Evolutionary conservation across 2,113 vertebrate genomes (phyloP), one percentile per base, ranked within the genome.

Genomic region (Lepisosteus osseus): DNA sequence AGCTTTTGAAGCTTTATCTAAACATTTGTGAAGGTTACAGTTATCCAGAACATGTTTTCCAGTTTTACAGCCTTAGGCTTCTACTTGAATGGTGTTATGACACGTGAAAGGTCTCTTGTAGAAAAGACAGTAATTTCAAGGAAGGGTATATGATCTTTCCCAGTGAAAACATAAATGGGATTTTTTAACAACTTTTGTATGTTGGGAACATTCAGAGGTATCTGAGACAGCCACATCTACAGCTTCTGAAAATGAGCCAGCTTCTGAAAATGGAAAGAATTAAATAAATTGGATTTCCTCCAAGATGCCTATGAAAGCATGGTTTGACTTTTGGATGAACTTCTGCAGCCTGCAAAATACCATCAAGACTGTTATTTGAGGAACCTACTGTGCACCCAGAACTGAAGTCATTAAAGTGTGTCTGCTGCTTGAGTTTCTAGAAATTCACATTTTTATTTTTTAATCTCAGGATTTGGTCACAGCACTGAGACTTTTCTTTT

Each of bases 131-230:
- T 45, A 42, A 7, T 66, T 44, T 47, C 64, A 66, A 66, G 43
- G 42, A 17, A 51, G 9, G 29, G 9, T 51, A 51, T 51, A 66
- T 47, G 17, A 5, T 42, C 14, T 66, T 66, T 66, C 43, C 64
- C 40, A 44, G 64, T n/a, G 12, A 42, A n/a, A 66, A 66, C 14
- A 66, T 66, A 66, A 66, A 44, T 41, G 45, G 64, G n/a, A 6
- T 47, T 47, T 66, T 47, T 66, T 66, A 47, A 41, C 64, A 66
- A 13, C 43, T 44, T 66, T 51, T 66, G 45, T 44, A 66, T 45
- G 64, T 44, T 66, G 13, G 64, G 42, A 40, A 13, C 40, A 65
- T 29, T 29, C 12, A 43, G 8, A 65, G 41, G 62, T 13, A 42
- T 3, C 40, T 9, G 44, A 65, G 29, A 14, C 62, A 4, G 12